These are phyloP conservation scores for Coreius guichenoti DNA, from an alignment of 2,797 vertebrate species.

Conservation along the genomic window DNA sequence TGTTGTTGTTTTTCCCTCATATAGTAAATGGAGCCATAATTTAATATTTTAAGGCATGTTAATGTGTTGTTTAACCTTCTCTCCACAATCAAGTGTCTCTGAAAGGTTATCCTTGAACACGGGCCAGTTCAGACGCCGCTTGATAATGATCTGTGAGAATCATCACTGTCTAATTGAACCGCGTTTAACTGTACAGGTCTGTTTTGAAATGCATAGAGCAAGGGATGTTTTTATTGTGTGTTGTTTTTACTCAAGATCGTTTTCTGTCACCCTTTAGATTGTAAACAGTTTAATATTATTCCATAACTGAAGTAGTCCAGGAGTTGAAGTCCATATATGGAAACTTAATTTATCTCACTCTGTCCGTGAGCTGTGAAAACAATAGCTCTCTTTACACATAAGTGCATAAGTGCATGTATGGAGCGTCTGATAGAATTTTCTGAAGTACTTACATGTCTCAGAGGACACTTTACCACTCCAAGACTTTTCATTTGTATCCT, in stretches of 20 bases:
- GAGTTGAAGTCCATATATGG: neutral
- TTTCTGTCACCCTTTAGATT: neutral
- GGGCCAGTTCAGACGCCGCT: constrained; percentile 84
- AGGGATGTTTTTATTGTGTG: neutral
- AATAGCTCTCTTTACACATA: constrained; percentile 13
- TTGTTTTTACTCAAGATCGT: neutral
- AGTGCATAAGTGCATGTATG: constrained; percentile 27
- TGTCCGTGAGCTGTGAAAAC: constrained; percentile 22
- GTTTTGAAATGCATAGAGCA: constrained; percentile 81
- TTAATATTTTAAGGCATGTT: constrained; percentile 87
- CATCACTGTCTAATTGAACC: constrained; percentile 91
- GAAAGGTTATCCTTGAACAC: constrained; percentile 91
- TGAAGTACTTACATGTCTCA: constrained; percentile 37
- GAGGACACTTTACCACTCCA: constrained; percentile 41
- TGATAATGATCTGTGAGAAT: constrained; percentile 87
- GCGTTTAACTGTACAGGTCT: constrained; percentile 87
- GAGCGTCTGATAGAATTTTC: constrained; percentile 31
- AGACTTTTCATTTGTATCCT: constrained; percentile 55
- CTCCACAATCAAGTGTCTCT: constrained; percentile 80
- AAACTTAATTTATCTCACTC: constrained; percentile 36
- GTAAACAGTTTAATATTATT: constrained; percentile 20
- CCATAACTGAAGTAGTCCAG: constrained; percentile 2
- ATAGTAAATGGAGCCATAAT: constrained; percentile 84
- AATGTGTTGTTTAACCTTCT: constrained; percentile 87
- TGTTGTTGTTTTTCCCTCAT: constrained; percentile 84